Evolutionary conservation across 1,140 invertebrate genomes (phyloP).

Genomic region (Ceratina calcarata): DNA sequence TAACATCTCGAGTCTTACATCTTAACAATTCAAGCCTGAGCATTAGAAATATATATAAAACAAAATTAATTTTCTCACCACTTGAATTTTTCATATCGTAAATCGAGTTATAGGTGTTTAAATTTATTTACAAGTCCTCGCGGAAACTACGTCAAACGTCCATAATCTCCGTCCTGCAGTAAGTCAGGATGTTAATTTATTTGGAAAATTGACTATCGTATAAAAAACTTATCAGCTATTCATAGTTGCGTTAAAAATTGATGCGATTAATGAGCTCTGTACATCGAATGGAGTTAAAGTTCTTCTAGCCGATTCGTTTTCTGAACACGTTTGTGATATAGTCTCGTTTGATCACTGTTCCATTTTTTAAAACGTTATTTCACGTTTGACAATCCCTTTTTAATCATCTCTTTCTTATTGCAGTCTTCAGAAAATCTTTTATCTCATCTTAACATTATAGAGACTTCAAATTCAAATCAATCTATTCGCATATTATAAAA

Average conservation of each 20-base stretch:
- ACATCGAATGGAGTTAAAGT: conserved; percentile 15
- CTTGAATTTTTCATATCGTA: not conserved
- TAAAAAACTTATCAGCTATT: conserved; percentile 29
- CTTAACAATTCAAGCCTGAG: conserved; percentile 6
- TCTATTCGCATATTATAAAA: not conserved
- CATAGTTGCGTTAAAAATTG: conserved; percentile 26
- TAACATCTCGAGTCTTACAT: not conserved
- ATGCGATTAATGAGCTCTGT: conserved; percentile 10
- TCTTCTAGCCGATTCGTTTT: not conserved
- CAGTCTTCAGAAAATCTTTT: not conserved
- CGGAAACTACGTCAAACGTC: too few relatives aligned
- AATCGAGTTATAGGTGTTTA: not conserved
- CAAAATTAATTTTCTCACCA: conserved; percentile 18
- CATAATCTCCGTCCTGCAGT: too few relatives aligned
- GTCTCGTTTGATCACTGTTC: not conserved
- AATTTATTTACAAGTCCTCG: conserved; percentile 2
- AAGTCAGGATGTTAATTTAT: not conserved
- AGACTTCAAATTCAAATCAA: not conserved
- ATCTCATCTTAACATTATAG: not conserved
- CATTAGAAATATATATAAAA: conserved; percentile 26
- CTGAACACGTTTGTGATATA: conserved; percentile 26
- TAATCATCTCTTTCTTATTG: not conserved
- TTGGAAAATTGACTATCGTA: conserved; percentile 41
- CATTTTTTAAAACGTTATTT: not conserved
- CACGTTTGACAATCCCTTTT: conserved; percentile 18